Conservation (phyloP, 2,888 invertebrate species). For the Athalia cordata region DNA sequence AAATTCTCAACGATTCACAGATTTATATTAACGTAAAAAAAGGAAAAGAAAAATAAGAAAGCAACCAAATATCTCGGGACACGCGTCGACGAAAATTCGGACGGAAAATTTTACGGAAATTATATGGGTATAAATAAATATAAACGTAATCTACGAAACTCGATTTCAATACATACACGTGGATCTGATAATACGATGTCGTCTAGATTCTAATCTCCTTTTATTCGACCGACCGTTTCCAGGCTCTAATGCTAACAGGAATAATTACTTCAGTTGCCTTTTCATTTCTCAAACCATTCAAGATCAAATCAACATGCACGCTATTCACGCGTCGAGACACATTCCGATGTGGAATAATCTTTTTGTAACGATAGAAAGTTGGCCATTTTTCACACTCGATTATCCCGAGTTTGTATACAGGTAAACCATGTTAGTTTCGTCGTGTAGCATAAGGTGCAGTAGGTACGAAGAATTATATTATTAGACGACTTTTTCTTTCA, state of each 20-base stretch:
- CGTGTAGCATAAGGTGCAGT: too few relatives aligned
- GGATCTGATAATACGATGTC: neutral
- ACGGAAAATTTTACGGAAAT: too few relatives aligned
- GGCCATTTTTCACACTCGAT: conserved; percentile 22
- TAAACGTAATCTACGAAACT: neutral
- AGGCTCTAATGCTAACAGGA: too few relatives aligned
- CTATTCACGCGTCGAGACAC: conserved; percentile 34
- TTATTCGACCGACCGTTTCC: too few relatives aligned
- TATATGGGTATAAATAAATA: too few relatives aligned
- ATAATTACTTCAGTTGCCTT: too few relatives aligned
- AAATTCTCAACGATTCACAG: conserved; percentile 4
- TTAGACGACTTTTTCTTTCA: too few relatives aligned
- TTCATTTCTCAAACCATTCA: too few relatives aligned
- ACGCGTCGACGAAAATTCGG: neutral
- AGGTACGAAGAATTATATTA: too few relatives aligned
- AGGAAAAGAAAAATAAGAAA: neutral
- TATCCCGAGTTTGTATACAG: conserved; percentile 6
- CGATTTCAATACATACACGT: neutral
- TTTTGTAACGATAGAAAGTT: conserved; percentile 47
- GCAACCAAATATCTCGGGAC: neutral
- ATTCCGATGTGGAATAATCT: conserved; percentile 31
- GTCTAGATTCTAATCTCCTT: too few relatives aligned
- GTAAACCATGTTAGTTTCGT: too few relatives aligned
- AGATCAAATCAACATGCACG: conserved; percentile 1
- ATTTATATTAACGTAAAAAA: neutral